Evolutionary conservation across 2,797 vertebrate species (phyloP), one percentile per base, ranked within the genome.

Genomic region (Aselliscus stoliczkanus): DNA sequence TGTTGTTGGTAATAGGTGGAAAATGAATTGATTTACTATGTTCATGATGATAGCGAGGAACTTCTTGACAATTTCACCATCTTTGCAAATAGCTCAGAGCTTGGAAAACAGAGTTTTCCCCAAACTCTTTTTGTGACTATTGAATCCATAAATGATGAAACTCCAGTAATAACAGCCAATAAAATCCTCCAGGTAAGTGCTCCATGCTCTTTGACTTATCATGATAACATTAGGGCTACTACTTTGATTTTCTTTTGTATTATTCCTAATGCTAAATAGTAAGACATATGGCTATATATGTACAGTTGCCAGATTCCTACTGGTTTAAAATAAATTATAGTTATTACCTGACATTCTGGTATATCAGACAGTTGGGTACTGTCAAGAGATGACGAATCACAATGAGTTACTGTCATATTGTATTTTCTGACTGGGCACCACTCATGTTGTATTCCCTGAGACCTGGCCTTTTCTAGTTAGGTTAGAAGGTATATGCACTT

Each of bases 41-140:
- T 99, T 94, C 99, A 99, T 27, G 99, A 99, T 98, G 98, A 98
- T 95, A 99, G 99, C 0, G 99, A 99, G 98, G 99, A 98, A 6
- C 93, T 97, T 44, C 90, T 97, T 62, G 99, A 99, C 97, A 98
- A 93, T 97, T 99, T 99, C 97, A 99, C 98, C 44, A 87, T 99
- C 69, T 93, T 98, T 95, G 99, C 98, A 95, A 99, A 99, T 87
- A 99, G 98, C 98, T 99, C 98, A 0, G 98, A 99, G 87, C 96
- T 99, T 93, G 98, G 98, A 98, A 99, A 99, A 98, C 98, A 98
- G 97, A 99, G 99, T 96, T 97, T 98, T 23, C 98, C 98, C 20
- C 97, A 92, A 94, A 99, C 98, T n/a, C 94, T 99, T 76, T 98
- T 98, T 98, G 98, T 99, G 97, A 98, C 98, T 64, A 93, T 99